Percentiles rank a stretch among this genome's conserved stretches.
These are phyloP conservation scores for Anarhynchus alexandrinus DNA, from an alignment of 2,113 vertebrate species.

Conservation along the genomic window DNA sequence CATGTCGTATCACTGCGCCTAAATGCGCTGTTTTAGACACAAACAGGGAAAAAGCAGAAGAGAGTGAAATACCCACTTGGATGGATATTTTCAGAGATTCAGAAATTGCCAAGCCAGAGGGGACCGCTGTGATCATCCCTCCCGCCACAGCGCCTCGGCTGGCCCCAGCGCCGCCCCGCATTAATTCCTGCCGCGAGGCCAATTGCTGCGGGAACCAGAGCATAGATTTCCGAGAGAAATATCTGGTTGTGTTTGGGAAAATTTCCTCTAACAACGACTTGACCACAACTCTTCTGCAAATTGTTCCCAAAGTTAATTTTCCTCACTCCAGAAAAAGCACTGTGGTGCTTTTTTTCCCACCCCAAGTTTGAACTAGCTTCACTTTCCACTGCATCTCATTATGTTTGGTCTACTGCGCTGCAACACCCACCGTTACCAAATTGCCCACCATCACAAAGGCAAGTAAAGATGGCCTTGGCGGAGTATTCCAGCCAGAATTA, in stretches of 20 bases:
- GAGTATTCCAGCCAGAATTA: neutral
- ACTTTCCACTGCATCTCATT: neutral
- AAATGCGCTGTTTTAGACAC: neutral
- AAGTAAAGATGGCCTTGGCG: neutral
- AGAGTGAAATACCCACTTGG: neutral
- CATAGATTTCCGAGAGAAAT: neutral
- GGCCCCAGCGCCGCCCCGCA: fast-evolving
- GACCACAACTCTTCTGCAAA: neutral
- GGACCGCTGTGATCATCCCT: neutral
- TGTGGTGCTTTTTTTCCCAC: neutral
- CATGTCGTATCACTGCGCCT: neutral
- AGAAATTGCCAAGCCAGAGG: neutral
- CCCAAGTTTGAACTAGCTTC: neutral
- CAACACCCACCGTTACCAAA: neutral
- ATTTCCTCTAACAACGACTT: neutral
- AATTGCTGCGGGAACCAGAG: neutral
- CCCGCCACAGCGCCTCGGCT: neutral
- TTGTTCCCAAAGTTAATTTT: neutral
- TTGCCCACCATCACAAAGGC: neutral
- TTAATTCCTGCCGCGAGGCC: neutral
- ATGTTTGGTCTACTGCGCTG: neutral
- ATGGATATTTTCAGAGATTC: neutral
- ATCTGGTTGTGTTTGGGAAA: neutral
- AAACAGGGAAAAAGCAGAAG: neutral
- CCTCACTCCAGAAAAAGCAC: neutral